A percentile compares a stretch with the other conserved stretches of the same genome.
Conservation (phyloP, 53 echinoderm and acorn worm species). For the Crossaster papposus region DNA sequence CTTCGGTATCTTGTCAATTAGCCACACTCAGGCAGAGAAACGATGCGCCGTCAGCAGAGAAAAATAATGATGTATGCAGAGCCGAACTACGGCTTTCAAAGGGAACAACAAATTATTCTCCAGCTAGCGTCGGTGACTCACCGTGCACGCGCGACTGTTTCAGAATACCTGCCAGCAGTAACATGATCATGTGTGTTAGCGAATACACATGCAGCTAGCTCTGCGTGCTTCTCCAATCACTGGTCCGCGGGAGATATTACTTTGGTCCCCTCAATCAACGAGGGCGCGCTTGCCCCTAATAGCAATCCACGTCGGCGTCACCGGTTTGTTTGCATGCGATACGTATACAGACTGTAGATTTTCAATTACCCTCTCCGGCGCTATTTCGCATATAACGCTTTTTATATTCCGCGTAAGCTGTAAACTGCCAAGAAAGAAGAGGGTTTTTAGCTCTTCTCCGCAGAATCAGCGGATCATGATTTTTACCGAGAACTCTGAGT, state of each 20-base stretch:
- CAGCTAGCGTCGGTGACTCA: slow-evolving; percentile 45
- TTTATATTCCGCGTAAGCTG: neutral
- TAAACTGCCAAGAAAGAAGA: neutral
- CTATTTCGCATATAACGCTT: slow-evolving; percentile 19
- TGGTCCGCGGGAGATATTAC: slow-evolving; percentile 1
- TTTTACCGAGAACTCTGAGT: neutral
- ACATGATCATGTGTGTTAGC: slow-evolving; percentile 27
- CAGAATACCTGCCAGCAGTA: slow-evolving; percentile 31
- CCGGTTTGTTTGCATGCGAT: neutral
- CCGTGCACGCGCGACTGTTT: slow-evolving; percentile 16
- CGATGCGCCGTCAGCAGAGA: slow-evolving; percentile 35
- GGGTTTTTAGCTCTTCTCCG: neutral
- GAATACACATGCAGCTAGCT: neutral
- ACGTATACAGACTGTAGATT: slow-evolving; percentile 7
- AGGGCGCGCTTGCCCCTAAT: slow-evolving; percentile 41
- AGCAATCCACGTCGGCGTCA: slow-evolving; percentile 15
- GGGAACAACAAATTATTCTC: slow-evolving; percentile 3
- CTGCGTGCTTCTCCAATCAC: slow-evolving; percentile 6
- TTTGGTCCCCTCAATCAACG: neutral
- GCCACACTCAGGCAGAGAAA: neutral
- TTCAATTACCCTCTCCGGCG: slow-evolving; percentile 32
- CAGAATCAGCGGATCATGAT: neutral
- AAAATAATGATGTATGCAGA: slow-evolving; percentile 50
- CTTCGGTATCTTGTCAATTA: slow-evolving; percentile 12
- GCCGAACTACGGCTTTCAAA: slow-evolving; percentile 16